Evolutionary conservation across 1,140 invertebrate species (phyloP), one percentile per base, ranked within the genome.

Genomic region (Globodera ellingtonae): DNA sequence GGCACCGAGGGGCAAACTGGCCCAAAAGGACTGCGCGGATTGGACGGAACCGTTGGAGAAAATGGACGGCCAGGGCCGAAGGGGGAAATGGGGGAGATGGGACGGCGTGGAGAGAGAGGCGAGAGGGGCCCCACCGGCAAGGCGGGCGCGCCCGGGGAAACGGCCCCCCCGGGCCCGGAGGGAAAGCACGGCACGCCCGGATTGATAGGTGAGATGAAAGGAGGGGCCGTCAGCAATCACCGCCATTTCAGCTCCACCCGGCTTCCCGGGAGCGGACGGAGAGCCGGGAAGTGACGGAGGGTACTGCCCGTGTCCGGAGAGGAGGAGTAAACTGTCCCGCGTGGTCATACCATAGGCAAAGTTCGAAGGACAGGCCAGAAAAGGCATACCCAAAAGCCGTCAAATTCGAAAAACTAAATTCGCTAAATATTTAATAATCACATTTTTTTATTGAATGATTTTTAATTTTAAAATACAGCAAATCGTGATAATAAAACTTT

Each of bases 221-320:
- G 66, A 66, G 6, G 18, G 44, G n/a, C 5, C 3, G 9, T 6
- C 18, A 24, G 18, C 24, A 8, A 35, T 62, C 10, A n/a, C 35
- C n/a, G 24, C 44, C 15, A 44, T 50, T 44, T 59, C 24, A 79
- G 80, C 72, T 21, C 66, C 24, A 6, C 80, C 77, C 2, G 80
- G 80, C 3, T 71, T 70, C 15, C 7, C 47, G 6, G 80, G 80
- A 47, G 66, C 67, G 48, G 67, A 72, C 65, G 80, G 80, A 72
- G 67, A 65, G 5, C 80, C 80, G 13, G 80, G 80, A 21, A 48
- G 56, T 50, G 79, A 81, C 24, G 79, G 44, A 21, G 66, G 52
- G 18, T 81, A 81, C n/a, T 81, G 80, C 47, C 48, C 80, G 9
- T 81, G 80, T 50, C 80, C 80, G 15, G 71, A 65, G n/a, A 75